These are phyloP conservation scores for Diarsia mendica DNA, from an alignment of 2,888 invertebrate genomes.

Conservation along the genomic window DNA sequence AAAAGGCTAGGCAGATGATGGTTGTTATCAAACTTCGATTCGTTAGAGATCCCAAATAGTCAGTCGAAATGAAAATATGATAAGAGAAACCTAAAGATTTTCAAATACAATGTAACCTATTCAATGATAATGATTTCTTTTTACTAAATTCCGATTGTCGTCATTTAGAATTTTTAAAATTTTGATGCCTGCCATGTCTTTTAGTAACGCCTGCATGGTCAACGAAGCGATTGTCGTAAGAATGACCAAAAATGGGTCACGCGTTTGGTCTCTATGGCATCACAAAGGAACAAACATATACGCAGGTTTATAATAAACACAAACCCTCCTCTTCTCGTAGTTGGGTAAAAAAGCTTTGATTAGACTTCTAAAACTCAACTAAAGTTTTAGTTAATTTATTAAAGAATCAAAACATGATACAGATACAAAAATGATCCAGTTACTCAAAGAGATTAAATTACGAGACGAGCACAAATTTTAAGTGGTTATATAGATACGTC, in stretches of 20 bases:
- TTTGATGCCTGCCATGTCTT: background rate
- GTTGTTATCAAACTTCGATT: background rate
- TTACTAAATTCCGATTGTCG: background rate
- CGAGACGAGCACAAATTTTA: background rate
- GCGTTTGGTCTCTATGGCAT: background rate
- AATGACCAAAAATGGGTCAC: background rate
- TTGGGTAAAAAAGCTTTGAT: background rate
- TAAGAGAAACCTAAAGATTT: background rate
- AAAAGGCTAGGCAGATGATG: background rate
- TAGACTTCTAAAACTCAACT: background rate
- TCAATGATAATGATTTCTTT: background rate
- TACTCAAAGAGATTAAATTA: conserved; percentile 20
- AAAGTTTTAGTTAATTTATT: background rate
- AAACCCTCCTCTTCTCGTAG: background rate
- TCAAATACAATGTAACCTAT: background rate
- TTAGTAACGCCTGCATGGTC: background rate
- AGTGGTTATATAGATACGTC: background rate
- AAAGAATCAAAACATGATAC: background rate
- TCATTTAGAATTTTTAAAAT: background rate
- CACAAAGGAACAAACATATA: background rate
- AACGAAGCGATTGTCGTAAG: too few relatives aligned
- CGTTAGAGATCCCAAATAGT: background rate
- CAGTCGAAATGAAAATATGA: background rate
- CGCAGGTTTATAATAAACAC: background rate
- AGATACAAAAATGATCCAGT: background rate